Evolutionary conservation across 2,797 vertebrate genomes (phyloP), one percentile per base, ranked within the genome.

Genomic region (Craterocephalus amniculus): DNA sequence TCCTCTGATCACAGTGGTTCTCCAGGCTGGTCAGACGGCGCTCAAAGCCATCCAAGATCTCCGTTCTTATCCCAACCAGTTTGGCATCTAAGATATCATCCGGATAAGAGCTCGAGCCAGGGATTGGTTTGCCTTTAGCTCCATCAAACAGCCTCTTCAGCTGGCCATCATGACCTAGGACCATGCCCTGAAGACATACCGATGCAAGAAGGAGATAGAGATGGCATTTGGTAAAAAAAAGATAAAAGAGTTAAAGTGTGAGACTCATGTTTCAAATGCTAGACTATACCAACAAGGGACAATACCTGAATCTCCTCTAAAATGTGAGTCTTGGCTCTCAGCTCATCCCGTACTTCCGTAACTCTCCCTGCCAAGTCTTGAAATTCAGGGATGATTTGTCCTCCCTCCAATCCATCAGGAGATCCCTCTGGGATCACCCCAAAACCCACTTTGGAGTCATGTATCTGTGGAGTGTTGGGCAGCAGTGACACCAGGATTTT

Each of bases 31-130:
- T 93, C 74, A 99, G 89, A 52, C 96, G 96, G 68, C 92, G 95
- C 88, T 99, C 97, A 0, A 99, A 96, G 67, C 96, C 96, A 0
- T 96, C 96, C 0, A 98, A 88, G 76, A 99, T 95, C 72, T 96
- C 95, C 1, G 94, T 91, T 0, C 95, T 94, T 67, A 98, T 86
- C 7, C 45, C 91, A 20, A 94, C 95, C 63, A 99, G 88, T 83
- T 94, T 94, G 0, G 81, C 85, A 58, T 98, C 94, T 75, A 99
- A 74, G 0, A 97, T 94, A 14, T 97, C 93, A 6, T 98, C 96
- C 66, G 98, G 77, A 31, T 95, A 81, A 3, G 86, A 76, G 0
- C 92, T 93, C 40, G 95, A 92, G 22, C 76, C 59, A 2, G 93
- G 94, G 1, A 96, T 92, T 0, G 96, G 96, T 9, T 88, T 90